Evolutionary conservation across 2,113 vertebrate genomes (phyloP), one percentile per base, ranked within the genome.

Genomic region (Chlorodrepanis virens): DNA sequence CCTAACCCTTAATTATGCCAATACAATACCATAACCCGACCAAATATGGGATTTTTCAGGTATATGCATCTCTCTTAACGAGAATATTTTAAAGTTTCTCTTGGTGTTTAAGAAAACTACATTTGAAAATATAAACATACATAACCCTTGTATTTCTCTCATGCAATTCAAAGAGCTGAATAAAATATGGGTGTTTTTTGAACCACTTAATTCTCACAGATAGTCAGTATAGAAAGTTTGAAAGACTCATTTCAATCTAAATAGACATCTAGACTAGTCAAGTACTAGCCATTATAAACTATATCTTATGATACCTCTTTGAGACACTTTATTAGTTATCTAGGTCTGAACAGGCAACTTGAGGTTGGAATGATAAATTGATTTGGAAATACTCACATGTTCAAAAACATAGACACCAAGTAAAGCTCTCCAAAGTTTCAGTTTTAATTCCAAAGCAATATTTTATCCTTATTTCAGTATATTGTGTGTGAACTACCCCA

Each of bases 401-500:
- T 75, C 35, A 47, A 79, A 68, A 29, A 9, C 12, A 78, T 2
- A 64, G 19, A 54, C 28, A 35, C 8, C 9, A 6, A 85, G 2
- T 16, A 14, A 87, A 75, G 17, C 6, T 81, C 25, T 54, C 7
- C 20, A 37, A 39, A 22, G 8, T 42, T 47, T 8, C 25, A 87
- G 4, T 63, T 94, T 83, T 78, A 45, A 40, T 61, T 79, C 13
- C 31, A 61, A 61, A 53, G 4, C 4, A 3, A n/a, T 52, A 14
- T 44, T 83, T 63, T 24, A 37, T 71, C n/a, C 6, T 50, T 87
- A 35, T 78, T 83, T 74, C 52, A 22, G 9, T 69, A 35, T 33
- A 37, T 16, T 3, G 0, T 33, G 9, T 15, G 13, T 79, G 45
- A 75, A n/a, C 15, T 56, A 6, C 0, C 0, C 17, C 37, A 39